These are phyloP conservation scores for Deilephila elpenor DNA, from an alignment of 2,888 invertebrate genomes.

Conservation along the genomic window DNA sequence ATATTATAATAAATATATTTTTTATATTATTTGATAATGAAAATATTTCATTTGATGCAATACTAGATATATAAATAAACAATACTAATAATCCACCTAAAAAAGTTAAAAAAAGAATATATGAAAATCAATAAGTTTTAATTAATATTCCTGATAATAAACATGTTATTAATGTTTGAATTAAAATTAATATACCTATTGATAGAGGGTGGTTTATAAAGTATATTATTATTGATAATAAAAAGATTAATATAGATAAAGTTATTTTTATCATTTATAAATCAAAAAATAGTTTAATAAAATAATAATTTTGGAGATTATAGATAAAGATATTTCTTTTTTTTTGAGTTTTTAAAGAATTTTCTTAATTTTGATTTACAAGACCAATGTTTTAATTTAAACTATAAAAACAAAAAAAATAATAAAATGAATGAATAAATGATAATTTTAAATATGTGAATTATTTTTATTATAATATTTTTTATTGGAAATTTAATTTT, in stretches of 20 bases:
- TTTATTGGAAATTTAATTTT: conserved; percentile 80
- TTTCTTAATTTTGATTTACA: conserved; percentile 87
- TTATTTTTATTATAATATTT: conserved; percentile 74
- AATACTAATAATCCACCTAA: conserved; percentile 86
- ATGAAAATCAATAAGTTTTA: conserved; percentile 84
- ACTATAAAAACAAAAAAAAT: conserved; percentile 86
- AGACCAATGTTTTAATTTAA: conserved; percentile 87
- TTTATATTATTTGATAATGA: conserved; percentile 54
- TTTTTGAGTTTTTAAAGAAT: conserved; percentile 86
- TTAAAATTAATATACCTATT: conserved; percentile 81
- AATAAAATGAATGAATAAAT: conserved; percentile 74
- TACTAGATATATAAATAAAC: conserved; percentile 87
- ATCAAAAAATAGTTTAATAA: conserved; percentile 87
- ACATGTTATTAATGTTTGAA: conserved; percentile 79
- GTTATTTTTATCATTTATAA: conserved; percentile 60
- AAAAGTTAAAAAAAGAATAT: conserved; percentile 86
- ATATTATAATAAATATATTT: conserved; percentile 48
- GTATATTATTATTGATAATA: conserved; percentile 59
- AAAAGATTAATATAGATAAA: conserved; percentile 67
- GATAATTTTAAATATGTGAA: conserved; percentile 71
- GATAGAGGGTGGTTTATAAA: conserved; percentile 79
- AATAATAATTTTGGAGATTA: conserved; percentile 90
- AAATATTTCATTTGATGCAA: conserved; percentile 86
- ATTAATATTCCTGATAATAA: conserved; percentile 76
- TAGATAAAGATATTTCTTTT: conserved; percentile 82